Evolutionary conservation across 2,888 invertebrate genomes (phyloP).

Genomic region (Coremacera marginata): DNA sequence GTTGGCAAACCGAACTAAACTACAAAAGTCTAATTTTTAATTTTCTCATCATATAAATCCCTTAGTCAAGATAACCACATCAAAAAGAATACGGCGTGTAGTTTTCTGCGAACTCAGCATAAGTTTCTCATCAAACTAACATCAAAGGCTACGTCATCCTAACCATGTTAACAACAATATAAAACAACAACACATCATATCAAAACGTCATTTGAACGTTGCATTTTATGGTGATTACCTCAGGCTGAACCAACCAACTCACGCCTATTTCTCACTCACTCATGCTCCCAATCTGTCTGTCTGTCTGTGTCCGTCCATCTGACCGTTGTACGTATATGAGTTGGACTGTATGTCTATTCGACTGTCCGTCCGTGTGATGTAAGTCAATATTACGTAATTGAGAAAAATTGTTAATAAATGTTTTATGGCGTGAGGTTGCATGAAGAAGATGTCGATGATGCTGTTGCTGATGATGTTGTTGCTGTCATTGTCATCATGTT

Average conservation of each 20-base stretch:
- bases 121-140: not conserved
- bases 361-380: not conserved
- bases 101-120: not conserved
- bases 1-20: no score
- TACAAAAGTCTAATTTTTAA: no score
- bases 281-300: not conserved
- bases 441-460: not conserved
- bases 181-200: not conserved
- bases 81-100: no score
- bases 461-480: not conserved
- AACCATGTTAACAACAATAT: not conserved
- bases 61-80: no score
- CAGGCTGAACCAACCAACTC: not conserved
- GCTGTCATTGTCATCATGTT: no score
- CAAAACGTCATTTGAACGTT: conserved; percentile 5
- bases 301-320: no score
- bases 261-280: conserved; percentile 2
- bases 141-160: not conserved
- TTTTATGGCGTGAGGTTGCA: not conserved
- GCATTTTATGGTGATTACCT: not conserved
- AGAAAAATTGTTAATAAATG: conserved; percentile 21
- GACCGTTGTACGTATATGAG: not conserved
- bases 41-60: no score
- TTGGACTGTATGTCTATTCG: not conserved
- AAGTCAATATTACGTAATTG: conserved; percentile 22